Evolutionary conservation across 2,888 invertebrate species (phyloP).

Genomic region (Sabellastarte sp.): DNA sequence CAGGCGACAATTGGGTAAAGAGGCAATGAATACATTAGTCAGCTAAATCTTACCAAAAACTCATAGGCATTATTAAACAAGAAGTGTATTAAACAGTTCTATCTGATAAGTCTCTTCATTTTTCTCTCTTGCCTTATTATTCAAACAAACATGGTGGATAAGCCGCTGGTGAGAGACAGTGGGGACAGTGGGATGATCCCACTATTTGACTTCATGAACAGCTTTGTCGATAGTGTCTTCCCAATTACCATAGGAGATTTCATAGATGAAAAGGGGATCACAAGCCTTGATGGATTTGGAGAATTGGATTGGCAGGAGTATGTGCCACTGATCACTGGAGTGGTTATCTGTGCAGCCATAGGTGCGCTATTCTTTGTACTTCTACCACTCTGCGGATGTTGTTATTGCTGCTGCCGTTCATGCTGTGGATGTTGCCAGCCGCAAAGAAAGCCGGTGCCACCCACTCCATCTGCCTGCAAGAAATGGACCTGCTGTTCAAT

Average conservation of each 20-base stretch:
- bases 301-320: background rate
- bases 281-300: background rate
- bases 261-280: background rate
- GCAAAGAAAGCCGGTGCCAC: background rate
- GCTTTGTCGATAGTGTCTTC: background rate
- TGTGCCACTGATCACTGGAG: background rate
- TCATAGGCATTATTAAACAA: too few relatives aligned
- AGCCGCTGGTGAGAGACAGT: background rate
- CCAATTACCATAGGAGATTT: background rate
- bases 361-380: background rate
- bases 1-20: too few relatives aligned
- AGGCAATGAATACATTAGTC: too few relatives aligned
- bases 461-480: background rate
- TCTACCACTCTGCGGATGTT: background rate
- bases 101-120: too few relatives aligned
- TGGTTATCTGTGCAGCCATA: background rate
- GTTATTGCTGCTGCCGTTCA: background rate
- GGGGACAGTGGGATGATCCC: background rate
- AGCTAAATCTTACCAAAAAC: too few relatives aligned
- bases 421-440: background rate
- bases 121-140: too few relatives aligned
- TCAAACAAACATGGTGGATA: background rate
- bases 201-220: background rate
- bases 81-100: too few relatives aligned
- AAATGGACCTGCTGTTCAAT: background rate